Percentiles rank a stretch among this genome's conserved stretches.
Conservation (phyloP, 2,888 invertebrate genomes). For the Parnassius orleans region DNA sequence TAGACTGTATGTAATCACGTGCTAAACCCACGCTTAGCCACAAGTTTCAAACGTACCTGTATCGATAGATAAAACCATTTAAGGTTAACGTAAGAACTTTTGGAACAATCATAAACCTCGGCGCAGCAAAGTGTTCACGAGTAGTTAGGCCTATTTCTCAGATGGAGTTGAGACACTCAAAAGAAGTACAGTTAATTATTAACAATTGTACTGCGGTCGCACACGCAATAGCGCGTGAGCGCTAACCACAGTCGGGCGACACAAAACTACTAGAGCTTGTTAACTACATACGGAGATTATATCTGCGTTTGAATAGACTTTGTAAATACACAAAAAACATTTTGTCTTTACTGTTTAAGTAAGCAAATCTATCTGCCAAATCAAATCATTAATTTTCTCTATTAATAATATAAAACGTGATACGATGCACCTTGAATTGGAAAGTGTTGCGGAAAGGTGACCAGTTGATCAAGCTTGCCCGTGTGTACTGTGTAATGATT, state of each 20-base stretch:
- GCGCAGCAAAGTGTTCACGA: conserved; percentile 19
- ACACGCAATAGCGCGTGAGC: conserved; percentile 70
- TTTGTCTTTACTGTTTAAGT: conserved; percentile 22
- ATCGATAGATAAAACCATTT: neutral
- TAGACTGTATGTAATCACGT: conserved; percentile 45
- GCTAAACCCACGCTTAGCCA: conserved; percentile 55
- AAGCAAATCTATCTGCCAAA: conserved; percentile 26
- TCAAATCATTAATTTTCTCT: neutral
- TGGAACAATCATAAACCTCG: conserved; percentile 2
- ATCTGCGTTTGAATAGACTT: neutral
- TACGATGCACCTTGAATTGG: conserved; percentile 48
- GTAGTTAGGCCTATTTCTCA: conserved; percentile 67
- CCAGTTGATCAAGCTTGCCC: conserved; percentile 54
- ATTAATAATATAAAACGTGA: conserved; percentile 42
- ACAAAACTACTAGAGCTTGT: conserved; percentile 32
- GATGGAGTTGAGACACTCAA: conserved; percentile 70
- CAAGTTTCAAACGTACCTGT: conserved; percentile 28
- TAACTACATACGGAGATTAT: conserved; percentile 9
- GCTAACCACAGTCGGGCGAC: conserved; percentile 48
- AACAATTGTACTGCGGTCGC: conserved; percentile 70
- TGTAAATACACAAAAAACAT: neutral
- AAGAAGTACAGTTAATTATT: conserved; percentile 74
- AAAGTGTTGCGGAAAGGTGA: conserved; percentile 53
- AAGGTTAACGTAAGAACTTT: conserved; percentile 21
- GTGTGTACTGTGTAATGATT: conserved; percentile 61